Base-by-base conservation (phyloP, 2,113 vertebrate species). In the Myotis yumanensis region DNA sequence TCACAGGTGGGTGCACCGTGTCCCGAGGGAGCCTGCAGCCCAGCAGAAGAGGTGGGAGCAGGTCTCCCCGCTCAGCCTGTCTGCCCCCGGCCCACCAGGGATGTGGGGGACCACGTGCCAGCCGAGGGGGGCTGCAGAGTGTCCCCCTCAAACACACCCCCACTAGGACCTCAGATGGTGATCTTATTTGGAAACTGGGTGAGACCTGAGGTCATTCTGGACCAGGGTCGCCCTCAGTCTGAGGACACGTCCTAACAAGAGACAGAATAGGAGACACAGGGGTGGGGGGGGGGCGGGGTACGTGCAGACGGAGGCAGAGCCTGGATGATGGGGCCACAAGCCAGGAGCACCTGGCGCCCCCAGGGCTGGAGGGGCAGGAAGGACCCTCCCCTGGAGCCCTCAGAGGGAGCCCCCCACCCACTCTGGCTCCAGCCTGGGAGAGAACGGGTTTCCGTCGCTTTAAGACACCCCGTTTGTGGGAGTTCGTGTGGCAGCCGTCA, bases 331-430 rank as follows among this genome's bases (percentile, higher is more conserved):
- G 0, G 4, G 40, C 32, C 88, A 81, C 11, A 23, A 62, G 48
- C 11, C n/a, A 11, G 51, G 75, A 32, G 16, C 0, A 32, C 71
- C 48, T 0, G n/a, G 71, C 15, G 17, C n/a, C 10, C 51, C 43
- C 30, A 2, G 54, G 32, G 37, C n/a, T 0, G 12, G 52, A 16
- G 32, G 72, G 77, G 71, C 57, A 25, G 16, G 3, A 8, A 25
- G 62, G 46, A 12, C 9, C 5, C 1, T 32, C 1, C 22, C 18
- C 4, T 0, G 0, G n/a, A 40, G 43, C 43, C 66, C 7, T 18
- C 6, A 25, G n/a, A n/a, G 75, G 68, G 51, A 15, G 32, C 1
- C 0, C 52, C 51, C 54, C 1, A 0, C 4, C 9, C 28, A 35
- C 37, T 7, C 43, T 5, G 64, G 28, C n/a, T 62, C 76, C 40